Base-by-base conservation (phyloP, 2,888 invertebrate species). In the Cosmorhoe ocellata region DNA sequence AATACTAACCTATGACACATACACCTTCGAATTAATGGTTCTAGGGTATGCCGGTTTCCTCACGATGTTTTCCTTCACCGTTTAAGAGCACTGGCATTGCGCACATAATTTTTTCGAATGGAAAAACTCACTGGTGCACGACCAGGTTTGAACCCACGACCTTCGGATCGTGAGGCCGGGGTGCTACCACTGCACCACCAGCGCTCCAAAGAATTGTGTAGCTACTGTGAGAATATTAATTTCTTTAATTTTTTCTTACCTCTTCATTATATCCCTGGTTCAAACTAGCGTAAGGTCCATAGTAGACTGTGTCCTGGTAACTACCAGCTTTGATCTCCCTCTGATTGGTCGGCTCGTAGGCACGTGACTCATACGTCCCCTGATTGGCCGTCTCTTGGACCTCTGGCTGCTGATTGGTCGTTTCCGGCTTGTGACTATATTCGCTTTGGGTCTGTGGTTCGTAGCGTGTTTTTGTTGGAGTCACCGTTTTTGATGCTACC, bases 401-500 rank as follows among this genome's bases (percentile, higher is more conserved):
- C 2, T 27, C 33, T 27, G 32, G 5, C 13, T 8, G 22, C 41
- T 37, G 36, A 36, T 48, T 41, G 48, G 36, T 18, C 28, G 44
- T 7, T 8, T 46, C 39, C 3, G 36, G 24, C 6, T 44, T 12
- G 5, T 11, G 8, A 7, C 11, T 38, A 14, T 8, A 45, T 6
- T 39, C 40, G n/a, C n/a, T 1, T 30, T 39, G 11, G 7, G 3
- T 4, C 7, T 10, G 9, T 26, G 33, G 8, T 9, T 76, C 69
- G 55, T 63, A 63, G 2, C 55, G 62, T 31, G 14, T 57, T 62
- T 74, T 75, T n/a, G 56, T 60, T 3, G 76, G 75, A 28, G 70
- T 75, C 5, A 58, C 37, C 2, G 70, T 69, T 56, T 63, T 67
- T 13, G 70, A 67, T 44, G 55, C 49, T 50, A 70, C 74, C 73